Base-by-base conservation (phyloP, 2,113 vertebrate genomes). In the Microtus ochrogaster region DNA sequence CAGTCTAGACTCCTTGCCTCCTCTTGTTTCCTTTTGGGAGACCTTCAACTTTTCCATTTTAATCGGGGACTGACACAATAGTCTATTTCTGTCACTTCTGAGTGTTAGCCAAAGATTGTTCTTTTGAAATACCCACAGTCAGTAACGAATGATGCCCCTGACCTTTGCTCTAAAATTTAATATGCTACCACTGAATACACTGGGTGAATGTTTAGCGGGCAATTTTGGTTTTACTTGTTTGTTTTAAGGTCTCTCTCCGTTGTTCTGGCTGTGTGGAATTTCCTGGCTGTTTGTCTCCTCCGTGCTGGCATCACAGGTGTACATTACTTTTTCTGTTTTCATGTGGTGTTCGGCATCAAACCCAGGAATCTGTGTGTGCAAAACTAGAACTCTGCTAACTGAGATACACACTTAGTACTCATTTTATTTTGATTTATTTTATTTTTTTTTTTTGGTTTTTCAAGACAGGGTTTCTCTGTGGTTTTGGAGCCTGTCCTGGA, bases 1-100 rank as follows among this genome's bases (percentile, higher is more conserved):
- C 77, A 26, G 66, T 65, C 74, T 58, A 63, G 82, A 91, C 90
- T 47, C 82, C 41, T 79, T 3, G 65, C 28, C 85, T 95, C 91
- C 78, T 91, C 76, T 70, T 41, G 78, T 84, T 97, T 93, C 88
- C 84, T 81, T 92, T 92, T 3, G 41, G 91, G 84, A 92, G 97
- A 76, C 21, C 36, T 82, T 91, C 44, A 58, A 39, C 87, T 76
- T 97, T 95, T 94, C 94, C 88, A 65, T 92, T 87, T 73, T 91
- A 63, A 82, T 68, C 77, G 65, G 89, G 85, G 73, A 41, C 36
- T 86, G 94, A 90, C 84, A 63, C 13, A 72, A 87, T 1, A 10
- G 41, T 77, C 95, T 97, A 94, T 97, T 97, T 95, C 95, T 90
- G 94, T 92, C 85, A 74, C 92, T 76, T 78, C 26, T 66, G n/a